These are phyloP conservation scores for Lethocerus indicus DNA, from an alignment of 1,140 invertebrate genomes.

Conservation along the genomic window DNA sequence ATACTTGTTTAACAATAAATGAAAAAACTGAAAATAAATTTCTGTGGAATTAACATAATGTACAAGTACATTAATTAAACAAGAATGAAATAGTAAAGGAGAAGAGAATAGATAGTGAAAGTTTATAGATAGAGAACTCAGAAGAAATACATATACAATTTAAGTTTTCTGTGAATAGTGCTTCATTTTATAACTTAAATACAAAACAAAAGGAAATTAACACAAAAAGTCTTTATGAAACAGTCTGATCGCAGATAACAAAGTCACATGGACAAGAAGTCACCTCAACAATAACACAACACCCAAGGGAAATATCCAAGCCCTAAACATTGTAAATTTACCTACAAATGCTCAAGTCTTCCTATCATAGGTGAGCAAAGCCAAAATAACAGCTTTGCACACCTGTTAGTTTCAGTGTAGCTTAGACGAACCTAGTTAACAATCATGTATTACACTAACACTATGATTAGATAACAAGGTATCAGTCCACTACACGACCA, in stretches of 20 bases:
- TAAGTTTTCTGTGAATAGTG: background rate
- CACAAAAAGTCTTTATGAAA: conserved; percentile 13
- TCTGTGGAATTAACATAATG: no score
- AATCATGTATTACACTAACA: background rate
- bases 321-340: conserved; percentile 3
- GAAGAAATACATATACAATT: conserved; percentile 1
- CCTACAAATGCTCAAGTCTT: conserved; percentile 6
- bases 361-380: background rate
- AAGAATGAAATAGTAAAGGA: no score
- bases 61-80: no score
- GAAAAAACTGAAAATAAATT: no score
- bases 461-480: conserved; percentile 2
- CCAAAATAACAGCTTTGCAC: background rate
- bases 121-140: no score
- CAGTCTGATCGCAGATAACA: conserved; percentile 10
- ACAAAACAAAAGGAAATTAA: conserved; percentile 8
- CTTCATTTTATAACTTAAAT: conserved; percentile 3
- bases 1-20: no score
- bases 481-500: conserved; percentile 5
- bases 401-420: conserved; percentile 1
- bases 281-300: conserved; percentile 1
- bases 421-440: conserved; percentile 5
- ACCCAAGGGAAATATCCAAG: background rate
- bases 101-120: no score
- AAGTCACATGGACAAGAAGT: conserved; percentile 5